Conservation (phyloP, 30 jellyfish, hydroid and myxozoan species). For the Rhopilema esculentum region DNA sequence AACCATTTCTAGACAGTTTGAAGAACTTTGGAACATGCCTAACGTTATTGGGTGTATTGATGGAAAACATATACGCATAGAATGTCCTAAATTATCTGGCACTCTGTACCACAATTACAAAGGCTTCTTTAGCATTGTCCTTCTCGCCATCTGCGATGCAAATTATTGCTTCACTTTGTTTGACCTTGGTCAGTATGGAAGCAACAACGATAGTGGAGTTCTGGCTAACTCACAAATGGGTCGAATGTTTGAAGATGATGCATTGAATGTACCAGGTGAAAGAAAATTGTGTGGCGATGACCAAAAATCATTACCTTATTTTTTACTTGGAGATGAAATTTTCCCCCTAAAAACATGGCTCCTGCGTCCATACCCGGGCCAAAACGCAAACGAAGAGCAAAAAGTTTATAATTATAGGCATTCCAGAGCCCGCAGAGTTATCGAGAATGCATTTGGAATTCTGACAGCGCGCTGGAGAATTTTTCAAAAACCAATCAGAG, state of each 20-base stretch:
- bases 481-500: conserved; percentile 29
- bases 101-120: conserved; percentile 30
- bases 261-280: conserved; percentile 18
- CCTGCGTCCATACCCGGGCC: conserved; percentile 56
- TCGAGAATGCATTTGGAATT: conserved; percentile 19
- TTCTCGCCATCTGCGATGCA: conserved; percentile 81
- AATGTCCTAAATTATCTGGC: conserved; percentile 62
- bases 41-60: not conserved
- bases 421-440: conserved; percentile 26
- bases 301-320: conserved; percentile 24
- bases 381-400: conserved; percentile 22
- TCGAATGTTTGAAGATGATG: conserved; percentile 33
- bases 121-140: conserved; percentile 55
- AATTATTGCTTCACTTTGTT: conserved; percentile 37
- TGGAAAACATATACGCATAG: conserved; percentile 76
- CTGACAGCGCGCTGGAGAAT: conserved; percentile 15
- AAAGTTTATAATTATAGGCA: conserved; percentile 22
- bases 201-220: conserved; percentile 60
- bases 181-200: conserved; percentile 62
- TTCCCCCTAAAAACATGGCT: conserved; percentile 62
- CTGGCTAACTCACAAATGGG: conserved; percentile 45
- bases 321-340: conserved; percentile 68
- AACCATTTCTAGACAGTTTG: conserved; percentile 6
- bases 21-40: not conserved
- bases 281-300: conserved; percentile 6